Conservation (phyloP, 2,113 vertebrate genomes). For the Pteruthius melanotis region DNA sequence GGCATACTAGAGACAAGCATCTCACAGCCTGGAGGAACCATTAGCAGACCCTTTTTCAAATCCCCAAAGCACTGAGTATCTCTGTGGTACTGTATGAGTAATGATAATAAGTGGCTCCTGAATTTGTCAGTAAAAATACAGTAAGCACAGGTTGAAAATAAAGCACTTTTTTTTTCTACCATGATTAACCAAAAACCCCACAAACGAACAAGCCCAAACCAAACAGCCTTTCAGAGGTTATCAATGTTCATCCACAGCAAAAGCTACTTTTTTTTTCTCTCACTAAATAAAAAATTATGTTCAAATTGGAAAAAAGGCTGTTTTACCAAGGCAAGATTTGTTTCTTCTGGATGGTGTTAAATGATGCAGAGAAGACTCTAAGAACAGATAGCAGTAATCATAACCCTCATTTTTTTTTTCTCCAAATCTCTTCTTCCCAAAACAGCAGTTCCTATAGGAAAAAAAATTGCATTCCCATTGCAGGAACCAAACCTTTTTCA, state of each 20-base stretch:
- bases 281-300: neutral
- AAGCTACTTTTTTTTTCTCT: neutral
- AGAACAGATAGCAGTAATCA: neutral
- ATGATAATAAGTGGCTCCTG: neutral
- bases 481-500: neutral
- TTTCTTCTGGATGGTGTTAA: neutral
- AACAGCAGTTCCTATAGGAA: neutral
- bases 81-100: neutral
- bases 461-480: neutral
- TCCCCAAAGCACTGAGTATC: neutral
- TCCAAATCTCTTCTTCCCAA: neutral
- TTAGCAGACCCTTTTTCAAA: neutral
- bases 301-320: neutral
- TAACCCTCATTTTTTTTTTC: neutral
- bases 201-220: neutral
- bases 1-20: neutral
- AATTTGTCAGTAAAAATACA: neutral
- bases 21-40: neutral
- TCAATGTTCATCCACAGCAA: neutral
- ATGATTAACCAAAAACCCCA: neutral
- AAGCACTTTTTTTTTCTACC: neutral
- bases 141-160: neutral
- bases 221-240: neutral
- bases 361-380: neutral
- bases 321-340: neutral